These are phyloP conservation scores for Thumatha senex DNA, from an alignment of 2,888 invertebrate species.

Conservation along the genomic window DNA sequence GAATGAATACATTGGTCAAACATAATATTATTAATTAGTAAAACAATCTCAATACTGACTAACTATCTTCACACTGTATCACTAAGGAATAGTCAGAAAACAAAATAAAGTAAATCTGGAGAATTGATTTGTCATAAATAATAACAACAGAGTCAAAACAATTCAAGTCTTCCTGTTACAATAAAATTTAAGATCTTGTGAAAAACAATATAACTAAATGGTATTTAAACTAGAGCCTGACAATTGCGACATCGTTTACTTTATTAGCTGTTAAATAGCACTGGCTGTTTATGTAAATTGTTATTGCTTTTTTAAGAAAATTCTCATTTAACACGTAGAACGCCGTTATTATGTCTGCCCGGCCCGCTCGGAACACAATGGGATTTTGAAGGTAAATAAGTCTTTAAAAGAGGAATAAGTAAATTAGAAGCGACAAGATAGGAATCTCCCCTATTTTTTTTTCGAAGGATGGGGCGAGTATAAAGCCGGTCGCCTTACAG, in stretches of 20 bases:
- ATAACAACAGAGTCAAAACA: no score
- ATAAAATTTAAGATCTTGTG: constrained; percentile 55
- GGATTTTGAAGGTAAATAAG: constrained; percentile 88
- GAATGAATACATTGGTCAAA: constrained; percentile 17
- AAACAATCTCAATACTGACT: no score
- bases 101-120: no score
- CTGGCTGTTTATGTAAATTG: constrained; percentile 82
- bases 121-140: no score
- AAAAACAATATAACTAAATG: constrained; percentile 77
- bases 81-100: no score
- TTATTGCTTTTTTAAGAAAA: constrained; percentile 82
- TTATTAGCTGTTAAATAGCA: constrained; percentile 83
- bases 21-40: background rate
- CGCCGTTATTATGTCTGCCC: constrained; percentile 71
- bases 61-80: no score
- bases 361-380: constrained; percentile 76
- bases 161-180: background rate
- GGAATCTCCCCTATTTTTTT: constrained; percentile 87
- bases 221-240: constrained; percentile 69
- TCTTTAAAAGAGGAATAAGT: constrained; percentile 90
- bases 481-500: constrained; percentile 79
- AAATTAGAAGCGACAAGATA: constrained; percentile 91
- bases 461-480: constrained; percentile 72
- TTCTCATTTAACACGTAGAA: constrained; percentile 78
- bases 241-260: constrained; percentile 79